Base-by-base conservation (phyloP, 2,888 invertebrate species). In the Chloroclysta siterata region DNA sequence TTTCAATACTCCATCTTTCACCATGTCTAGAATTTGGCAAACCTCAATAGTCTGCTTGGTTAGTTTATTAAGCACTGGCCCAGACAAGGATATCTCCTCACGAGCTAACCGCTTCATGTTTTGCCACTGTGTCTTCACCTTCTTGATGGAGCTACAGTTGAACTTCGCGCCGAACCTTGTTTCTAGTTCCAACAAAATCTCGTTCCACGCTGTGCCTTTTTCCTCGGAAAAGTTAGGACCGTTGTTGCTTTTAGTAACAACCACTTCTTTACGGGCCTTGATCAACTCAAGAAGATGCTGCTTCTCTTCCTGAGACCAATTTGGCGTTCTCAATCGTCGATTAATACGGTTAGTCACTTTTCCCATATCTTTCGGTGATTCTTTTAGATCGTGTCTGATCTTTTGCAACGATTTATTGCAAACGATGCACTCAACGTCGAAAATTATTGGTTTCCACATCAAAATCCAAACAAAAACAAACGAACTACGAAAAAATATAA, bases 351-450 rank as follows among this genome's bases (percentile, higher is more conserved):
- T 84, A 65, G 72, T 75, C 51, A 91, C 86, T 75, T 89, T 92
- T 60, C 89, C 89, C 90, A 92, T 91, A 47, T 70, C 63, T 70
- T 65, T 42, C 59, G 47, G 42, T 29, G 39, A 39, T 36, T 83
- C 77, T 56, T 71, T 74, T 42, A 86, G 85, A 70, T 85, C 77
- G 82, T 90, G 87, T 60, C 85, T 85, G 67, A 91, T 88, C 83
- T 90, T 90, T 80, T 90, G 89, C 89, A 92, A 90, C 82, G 89
- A 87, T 91, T 91, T 91, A 77, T 90, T 89, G 84, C 90, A 92
- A 90, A 89, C 87, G 80, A 91, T 90, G 84, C 91, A 92, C 88
- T 91, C 90, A 71, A 93, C 87, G 86, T 91, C 88, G 78, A 92
- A 87, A 82, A 90, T 86, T 81, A 92, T 87, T 68, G 88, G 82